Conservation (phyloP, 2,797 vertebrate genomes). For the Artibeus lituratus region DNA sequence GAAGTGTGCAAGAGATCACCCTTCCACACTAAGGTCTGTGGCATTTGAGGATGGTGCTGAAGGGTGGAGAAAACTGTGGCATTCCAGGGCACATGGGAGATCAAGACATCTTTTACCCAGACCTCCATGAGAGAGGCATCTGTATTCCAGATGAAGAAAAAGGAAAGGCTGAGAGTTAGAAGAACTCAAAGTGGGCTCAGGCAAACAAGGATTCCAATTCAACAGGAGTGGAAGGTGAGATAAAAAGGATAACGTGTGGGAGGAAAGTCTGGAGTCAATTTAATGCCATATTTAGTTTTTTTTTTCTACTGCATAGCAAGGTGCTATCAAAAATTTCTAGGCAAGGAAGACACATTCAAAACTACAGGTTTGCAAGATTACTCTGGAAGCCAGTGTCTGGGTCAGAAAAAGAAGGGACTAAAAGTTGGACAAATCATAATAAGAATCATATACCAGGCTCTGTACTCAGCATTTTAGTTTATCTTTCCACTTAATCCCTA, state of each 20-base stretch:
- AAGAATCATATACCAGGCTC: neutral
- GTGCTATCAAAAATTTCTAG: neutral
- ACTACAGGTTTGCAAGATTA: neutral
- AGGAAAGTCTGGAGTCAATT: neutral
- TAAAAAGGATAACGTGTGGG: neutral
- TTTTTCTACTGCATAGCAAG: neutral
- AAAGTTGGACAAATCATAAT: neutral
- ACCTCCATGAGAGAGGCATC: neutral
- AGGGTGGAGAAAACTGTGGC: neutral
- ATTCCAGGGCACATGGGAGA: neutral
- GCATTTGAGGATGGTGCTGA: neutral
- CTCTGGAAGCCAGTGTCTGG: neutral
- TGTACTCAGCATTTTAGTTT: neutral
- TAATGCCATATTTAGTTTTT: neutral
- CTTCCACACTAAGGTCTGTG: neutral
- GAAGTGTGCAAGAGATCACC: neutral
- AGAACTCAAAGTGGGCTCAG: neutral
- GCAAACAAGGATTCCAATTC: neutral
- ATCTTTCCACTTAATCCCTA: neutral
- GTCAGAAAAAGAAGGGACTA: neutral
- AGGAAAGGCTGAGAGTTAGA: neutral
- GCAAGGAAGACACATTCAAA: neutral
- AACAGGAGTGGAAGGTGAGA: neutral
- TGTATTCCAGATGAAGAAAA: neutral
- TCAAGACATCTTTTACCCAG: neutral